These are phyloP conservation scores for Rhinichthys klamathensis DNA, from an alignment of 2,113 vertebrate genomes.

Conservation along the genomic window DNA sequence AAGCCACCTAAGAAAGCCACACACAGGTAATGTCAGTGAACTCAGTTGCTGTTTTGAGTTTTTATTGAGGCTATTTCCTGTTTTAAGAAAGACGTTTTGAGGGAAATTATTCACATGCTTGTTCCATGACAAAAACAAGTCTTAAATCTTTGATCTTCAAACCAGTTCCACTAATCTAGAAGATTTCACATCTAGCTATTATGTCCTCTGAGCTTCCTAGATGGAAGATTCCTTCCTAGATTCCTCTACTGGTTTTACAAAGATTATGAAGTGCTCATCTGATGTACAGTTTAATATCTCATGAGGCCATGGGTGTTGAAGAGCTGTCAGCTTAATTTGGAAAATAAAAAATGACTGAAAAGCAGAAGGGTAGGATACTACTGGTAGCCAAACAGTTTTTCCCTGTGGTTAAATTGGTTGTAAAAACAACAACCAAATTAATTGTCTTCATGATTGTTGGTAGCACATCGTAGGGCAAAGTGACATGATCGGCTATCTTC, in stretches of 20 bases:
- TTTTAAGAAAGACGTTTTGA: background rate
- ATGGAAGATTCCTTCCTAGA: background rate
- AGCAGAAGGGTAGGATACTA: background rate
- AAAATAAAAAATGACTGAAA: background rate
- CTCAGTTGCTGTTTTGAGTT: background rate
- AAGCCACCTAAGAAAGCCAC: constrained; percentile 76
- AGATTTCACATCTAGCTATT: background rate
- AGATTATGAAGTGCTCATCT: background rate
- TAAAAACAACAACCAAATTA: background rate
- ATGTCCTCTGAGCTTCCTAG: background rate
- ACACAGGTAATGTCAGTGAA: constrained; percentile 67
- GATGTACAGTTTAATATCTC: background rate
- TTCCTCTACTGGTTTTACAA: background rate
- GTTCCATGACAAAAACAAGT: background rate
- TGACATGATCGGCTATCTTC: background rate
- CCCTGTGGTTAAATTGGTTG: background rate
- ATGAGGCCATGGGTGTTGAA: background rate
- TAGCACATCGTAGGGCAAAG: background rate
- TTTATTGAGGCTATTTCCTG: background rate
- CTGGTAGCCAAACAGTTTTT: background rate
- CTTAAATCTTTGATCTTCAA: constrained; percentile 17
- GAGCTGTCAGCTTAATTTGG: background rate
- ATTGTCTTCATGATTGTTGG: background rate
- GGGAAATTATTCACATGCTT: background rate
- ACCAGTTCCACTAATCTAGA: background rate